Percentiles rank a stretch among this genome's conserved stretches.
Conservation (phyloP, 1,140 invertebrate species). For the Pissodes strobi region DNA sequence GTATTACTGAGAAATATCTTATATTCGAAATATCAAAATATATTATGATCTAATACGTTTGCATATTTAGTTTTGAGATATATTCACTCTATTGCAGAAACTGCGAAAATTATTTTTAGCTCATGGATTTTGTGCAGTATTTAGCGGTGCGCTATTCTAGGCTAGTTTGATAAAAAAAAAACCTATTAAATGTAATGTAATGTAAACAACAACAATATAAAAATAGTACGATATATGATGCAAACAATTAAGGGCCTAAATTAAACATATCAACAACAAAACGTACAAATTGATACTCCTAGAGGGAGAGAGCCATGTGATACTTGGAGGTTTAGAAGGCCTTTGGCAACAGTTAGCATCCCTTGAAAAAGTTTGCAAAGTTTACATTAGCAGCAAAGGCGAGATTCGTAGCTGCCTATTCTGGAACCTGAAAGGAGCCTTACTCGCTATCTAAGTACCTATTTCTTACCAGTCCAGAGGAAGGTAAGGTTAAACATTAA, state of each 20-base stretch:
- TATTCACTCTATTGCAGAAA: too few relatives aligned
- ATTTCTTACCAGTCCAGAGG: conserved; percentile 18
- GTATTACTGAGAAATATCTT: too few relatives aligned
- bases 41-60: too few relatives aligned
- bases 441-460: conserved; percentile 8
- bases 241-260: conserved; percentile 47
- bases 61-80: too few relatives aligned
- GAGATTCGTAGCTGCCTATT: conserved; percentile 27
- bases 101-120: too few relatives aligned
- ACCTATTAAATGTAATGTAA: too few relatives aligned
- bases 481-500: conserved; percentile 12
- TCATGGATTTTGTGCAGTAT: too few relatives aligned
- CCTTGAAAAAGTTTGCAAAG: conserved; percentile 39
- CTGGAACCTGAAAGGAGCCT: neutral
- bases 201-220: conserved; percentile 41
- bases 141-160: too few relatives aligned
- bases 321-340: conserved; percentile 59
- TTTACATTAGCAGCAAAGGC: conserved; percentile 30
- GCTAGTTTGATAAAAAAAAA: too few relatives aligned
- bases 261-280: conserved; percentile 55
- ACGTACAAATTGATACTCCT: conserved; percentile 54
- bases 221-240: conserved; percentile 47
- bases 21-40: too few relatives aligned
- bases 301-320: conserved; percentile 59
- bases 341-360: conserved; percentile 49